Conservation (phyloP, 1,140 invertebrate genomes). For the Ceratoteleas bidentatus region DNA sequence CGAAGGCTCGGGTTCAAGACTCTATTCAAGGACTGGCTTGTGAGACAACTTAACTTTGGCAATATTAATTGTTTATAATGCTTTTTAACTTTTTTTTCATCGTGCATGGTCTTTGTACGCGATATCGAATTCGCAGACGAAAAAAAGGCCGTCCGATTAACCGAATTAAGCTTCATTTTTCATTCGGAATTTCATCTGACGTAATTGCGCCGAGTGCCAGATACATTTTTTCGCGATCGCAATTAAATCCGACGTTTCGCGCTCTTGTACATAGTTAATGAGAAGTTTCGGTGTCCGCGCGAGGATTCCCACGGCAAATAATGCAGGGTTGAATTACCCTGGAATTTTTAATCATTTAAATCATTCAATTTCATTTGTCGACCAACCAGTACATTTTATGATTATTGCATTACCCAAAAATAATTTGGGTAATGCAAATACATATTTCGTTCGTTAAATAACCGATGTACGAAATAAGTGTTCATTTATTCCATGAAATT, state of each 20-base stretch:
- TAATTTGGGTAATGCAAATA: too few relatives aligned
- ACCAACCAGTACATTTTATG: too few relatives aligned
- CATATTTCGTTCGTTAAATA: too few relatives aligned
- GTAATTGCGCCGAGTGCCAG: constrained; percentile 2
- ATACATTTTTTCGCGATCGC: constrained; percentile 20
- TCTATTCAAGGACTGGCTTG: too few relatives aligned
- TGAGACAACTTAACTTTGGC: too few relatives aligned
- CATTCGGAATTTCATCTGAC: constrained; percentile 22
- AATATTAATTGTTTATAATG: too few relatives aligned
- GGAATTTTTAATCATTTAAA: constrained; percentile 9
- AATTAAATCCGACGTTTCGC: constrained; percentile 30
- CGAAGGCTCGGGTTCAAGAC: too few relatives aligned
- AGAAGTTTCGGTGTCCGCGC: not conserved
- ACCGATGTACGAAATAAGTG: too few relatives aligned
- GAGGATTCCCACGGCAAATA: constrained; percentile 9
- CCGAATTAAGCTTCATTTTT: constrained; percentile 16
- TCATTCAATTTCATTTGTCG: not conserved
- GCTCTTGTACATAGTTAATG: constrained; percentile 26
- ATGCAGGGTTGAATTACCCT: constrained; percentile 1
- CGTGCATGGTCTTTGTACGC: too few relatives aligned
- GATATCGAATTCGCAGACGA: not conserved
- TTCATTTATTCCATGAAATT: too few relatives aligned
- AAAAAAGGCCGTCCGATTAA: constrained; percentile 22
- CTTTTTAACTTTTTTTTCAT: too few relatives aligned
- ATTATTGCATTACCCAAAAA: too few relatives aligned